phyloP scores from a whole-genome alignment of 2,113 vertebrate genomes.

The Neopipo cinnamomea region DNA sequence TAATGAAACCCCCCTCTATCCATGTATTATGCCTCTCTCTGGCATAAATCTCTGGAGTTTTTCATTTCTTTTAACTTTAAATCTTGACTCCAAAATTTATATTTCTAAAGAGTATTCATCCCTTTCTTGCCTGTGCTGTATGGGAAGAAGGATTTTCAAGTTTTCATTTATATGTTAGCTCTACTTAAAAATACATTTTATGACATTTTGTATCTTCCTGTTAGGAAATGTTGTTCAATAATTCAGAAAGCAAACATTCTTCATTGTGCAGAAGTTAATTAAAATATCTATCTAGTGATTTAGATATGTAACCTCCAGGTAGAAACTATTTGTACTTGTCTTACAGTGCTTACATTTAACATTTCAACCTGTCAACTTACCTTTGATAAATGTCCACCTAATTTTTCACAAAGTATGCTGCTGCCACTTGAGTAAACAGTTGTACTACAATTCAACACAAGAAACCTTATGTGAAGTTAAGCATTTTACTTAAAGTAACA shows the following conservation, averaged over 20 bases:
- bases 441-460: background rate
- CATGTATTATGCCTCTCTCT: background rate
- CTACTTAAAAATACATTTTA: background rate
- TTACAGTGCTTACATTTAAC: background rate
- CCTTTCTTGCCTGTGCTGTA: background rate
- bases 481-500: background rate
- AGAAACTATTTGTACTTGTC: conserved; percentile 57
- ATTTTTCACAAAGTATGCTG: conserved; percentile 13
- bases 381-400: conserved; percentile 26
- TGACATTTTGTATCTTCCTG: background rate
- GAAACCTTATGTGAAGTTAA: background rate
- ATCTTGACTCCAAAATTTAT: background rate
- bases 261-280: conserved; percentile 41
- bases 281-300: conserved; percentile 26
- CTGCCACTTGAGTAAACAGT: conserved; percentile 40
- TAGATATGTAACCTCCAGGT: background rate
- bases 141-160: background rate
- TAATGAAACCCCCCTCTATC: background rate
- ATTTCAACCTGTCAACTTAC: conserved; percentile 13
- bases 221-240: conserved; percentile 27
- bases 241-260: conserved; percentile 7
- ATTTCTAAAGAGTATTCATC: background rate
- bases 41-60: background rate
- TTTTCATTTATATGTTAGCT: background rate
- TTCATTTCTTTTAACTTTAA: background rate